A percentile compares a stretch with the other conserved stretches of the same genome.
Evolutionary conservation across 2,113 vertebrate genomes (phyloP).

Genomic region (Corythaeola cristata): DNA sequence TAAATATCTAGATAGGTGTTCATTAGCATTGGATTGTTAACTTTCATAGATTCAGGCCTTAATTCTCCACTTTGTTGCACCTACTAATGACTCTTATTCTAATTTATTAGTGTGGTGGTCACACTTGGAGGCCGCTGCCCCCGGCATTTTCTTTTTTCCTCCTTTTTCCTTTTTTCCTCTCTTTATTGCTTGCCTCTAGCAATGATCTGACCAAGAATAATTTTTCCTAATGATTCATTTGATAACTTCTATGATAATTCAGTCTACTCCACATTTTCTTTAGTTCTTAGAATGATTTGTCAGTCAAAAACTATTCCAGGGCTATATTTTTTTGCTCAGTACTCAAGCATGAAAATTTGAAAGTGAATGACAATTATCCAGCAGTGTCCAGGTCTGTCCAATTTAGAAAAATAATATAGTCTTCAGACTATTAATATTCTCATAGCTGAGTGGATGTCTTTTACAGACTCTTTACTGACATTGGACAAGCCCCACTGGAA

Average conservation of each 20-base stretch:
- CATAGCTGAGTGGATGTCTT: not conserved
- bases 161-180: not conserved
- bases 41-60: constrained; percentile 29
- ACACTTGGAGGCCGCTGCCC: constrained; percentile 20
- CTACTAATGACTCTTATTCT: constrained; percentile 55
- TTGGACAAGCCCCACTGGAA: not conserved
- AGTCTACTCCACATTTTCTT: not conserved
- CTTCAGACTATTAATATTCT: not conserved
- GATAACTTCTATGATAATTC: constrained; percentile 24
- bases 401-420: not conserved
- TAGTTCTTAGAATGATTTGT: constrained; percentile 1
- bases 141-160: constrained; percentile 34
- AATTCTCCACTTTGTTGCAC: constrained; percentile 54
- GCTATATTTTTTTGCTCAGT: not conserved
- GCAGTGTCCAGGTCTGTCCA: not conserved
- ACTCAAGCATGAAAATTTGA: not conserved
- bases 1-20: constrained; percentile 28
- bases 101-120: constrained; percentile 44
- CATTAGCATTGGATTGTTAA: constrained; percentile 55
- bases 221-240: not conserved
- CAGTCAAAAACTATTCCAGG: not conserved
- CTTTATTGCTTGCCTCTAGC: not conserved
- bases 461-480: not conserved
- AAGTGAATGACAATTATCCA: not conserved
- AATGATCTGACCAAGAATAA: constrained; percentile 20